These are phyloP conservation scores for Parus major DNA, from an alignment of 2,113 vertebrate genomes.

Conservation along the genomic window DNA sequence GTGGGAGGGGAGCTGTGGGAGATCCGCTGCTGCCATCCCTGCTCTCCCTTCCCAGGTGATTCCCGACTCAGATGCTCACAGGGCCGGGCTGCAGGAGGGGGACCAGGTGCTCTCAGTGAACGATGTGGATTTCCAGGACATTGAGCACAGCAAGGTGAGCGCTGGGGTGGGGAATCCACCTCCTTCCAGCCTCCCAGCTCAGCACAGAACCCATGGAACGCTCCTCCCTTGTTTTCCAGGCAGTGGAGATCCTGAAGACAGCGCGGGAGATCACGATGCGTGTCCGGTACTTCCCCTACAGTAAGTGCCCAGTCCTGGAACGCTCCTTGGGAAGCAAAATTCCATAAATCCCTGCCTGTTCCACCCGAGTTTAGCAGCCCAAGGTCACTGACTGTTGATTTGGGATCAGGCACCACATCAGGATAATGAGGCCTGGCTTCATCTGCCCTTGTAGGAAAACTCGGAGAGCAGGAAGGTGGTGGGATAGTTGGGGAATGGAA, in stretches of 20 bases:
- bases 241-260: slow-evolving; percentile 96
- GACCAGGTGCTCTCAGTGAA: slow-evolving; percentile 98
- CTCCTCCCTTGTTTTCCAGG: slow-evolving; percentile 69
- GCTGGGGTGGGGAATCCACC: background rate
- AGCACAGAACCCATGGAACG: accelerated
- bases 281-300: slow-evolving; percentile 98
- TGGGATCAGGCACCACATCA: background rate
- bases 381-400: background rate
- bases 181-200: background rate
- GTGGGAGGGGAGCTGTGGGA: background rate
- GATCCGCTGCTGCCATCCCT: background rate
- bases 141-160: slow-evolving; percentile 93
- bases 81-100: slow-evolving; percentile 94
- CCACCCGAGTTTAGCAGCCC: background rate
- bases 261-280: slow-evolving; percentile 95
- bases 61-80: slow-evolving; percentile 93
- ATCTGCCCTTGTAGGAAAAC: accelerated
- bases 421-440: background rate
- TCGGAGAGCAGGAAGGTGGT: background rate
- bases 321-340: background rate
- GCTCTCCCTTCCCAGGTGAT: slow-evolving; percentile 81
- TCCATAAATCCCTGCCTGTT: accelerated
- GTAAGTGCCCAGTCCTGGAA: slow-evolving; percentile 73
- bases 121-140: slow-evolving; percentile 98
- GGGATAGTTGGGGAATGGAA: background rate